A percentile compares a stretch with the other conserved stretches of the same genome.
These are phyloP conservation scores for Irena cyanogastra DNA, from an alignment of 2,113 vertebrate species.

Conservation along the genomic window DNA sequence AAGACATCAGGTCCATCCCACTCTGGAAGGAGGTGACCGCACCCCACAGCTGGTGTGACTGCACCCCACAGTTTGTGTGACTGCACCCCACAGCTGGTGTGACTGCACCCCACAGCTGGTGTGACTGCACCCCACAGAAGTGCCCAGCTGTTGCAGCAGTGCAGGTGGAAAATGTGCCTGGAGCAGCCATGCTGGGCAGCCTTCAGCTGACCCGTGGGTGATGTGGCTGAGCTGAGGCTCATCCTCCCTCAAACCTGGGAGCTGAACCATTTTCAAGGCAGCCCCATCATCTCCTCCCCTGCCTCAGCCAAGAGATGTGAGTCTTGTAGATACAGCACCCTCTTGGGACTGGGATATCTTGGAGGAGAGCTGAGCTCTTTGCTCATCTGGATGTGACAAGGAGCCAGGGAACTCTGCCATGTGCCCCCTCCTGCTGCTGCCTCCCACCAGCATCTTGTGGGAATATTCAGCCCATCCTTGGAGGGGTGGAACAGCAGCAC, in stretches of 20 bases:
- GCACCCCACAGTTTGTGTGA: too few relatives aligned
- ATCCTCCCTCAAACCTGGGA: neutral
- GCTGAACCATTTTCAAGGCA: neutral
- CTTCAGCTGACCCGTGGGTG: neutral
- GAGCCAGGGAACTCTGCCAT: neutral
- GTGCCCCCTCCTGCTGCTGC: neutral
- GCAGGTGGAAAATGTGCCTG: neutral
- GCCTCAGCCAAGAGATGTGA: neutral
- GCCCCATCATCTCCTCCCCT: neutral
- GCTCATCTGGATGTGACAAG: neutral
- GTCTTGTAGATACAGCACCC: neutral
- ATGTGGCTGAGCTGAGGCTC: neutral
- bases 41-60: too few relatives aligned
- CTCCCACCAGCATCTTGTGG: neutral
- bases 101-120: neutral
- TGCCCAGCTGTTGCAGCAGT: fast-evolving
- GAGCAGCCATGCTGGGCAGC: neutral
- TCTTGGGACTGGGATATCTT: neutral
- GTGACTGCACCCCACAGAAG: neutral
- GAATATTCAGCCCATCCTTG: neutral
- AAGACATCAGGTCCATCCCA: neutral
- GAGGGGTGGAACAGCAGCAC: neutral
- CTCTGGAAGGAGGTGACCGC: neutral
- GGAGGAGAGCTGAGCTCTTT: neutral
- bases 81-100: too few relatives aligned